Percentiles rank a stretch among this genome's conserved stretches.
Evolutionary conservation across 2,113 vertebrate genomes (phyloP).

Genomic region (Buteo buteo): DNA sequence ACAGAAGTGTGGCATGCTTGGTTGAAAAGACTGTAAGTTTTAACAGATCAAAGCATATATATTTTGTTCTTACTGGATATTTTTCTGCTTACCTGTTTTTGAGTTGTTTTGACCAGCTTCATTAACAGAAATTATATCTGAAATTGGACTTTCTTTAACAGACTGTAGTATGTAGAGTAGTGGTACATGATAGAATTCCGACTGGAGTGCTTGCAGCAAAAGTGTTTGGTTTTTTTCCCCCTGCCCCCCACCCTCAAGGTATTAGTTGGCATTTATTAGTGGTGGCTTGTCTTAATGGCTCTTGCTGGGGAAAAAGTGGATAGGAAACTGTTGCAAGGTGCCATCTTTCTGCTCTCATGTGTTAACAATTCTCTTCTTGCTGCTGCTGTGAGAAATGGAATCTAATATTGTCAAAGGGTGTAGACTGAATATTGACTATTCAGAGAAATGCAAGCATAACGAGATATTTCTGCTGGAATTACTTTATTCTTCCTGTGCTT

Average conservation of each 20-base stretch:
- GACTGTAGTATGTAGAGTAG: not conserved
- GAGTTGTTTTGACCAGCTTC: not conserved
- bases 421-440: not conserved
- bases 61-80: not conserved
- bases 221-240: not conserved
- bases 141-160: not conserved
- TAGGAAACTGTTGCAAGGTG: not conserved
- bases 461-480: not conserved
- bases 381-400: not conserved
- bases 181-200: not conserved
- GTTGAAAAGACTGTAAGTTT: constrained; percentile 1
- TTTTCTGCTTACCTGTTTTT: not conserved
- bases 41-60: not conserved
- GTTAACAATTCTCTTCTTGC: not conserved
- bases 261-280: not conserved
- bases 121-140: not conserved
- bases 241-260: not conserved
- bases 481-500: not conserved
- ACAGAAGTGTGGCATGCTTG: constrained; percentile 60
- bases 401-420: not conserved
- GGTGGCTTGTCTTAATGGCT: not conserved
- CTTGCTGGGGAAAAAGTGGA: not conserved
- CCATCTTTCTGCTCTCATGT: not conserved
- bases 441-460: not conserved
- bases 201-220: not conserved